Evolutionary conservation across 53 echinoderm and acorn worm species (phyloP).

Genomic region (Patiria pectinifera): DNA sequence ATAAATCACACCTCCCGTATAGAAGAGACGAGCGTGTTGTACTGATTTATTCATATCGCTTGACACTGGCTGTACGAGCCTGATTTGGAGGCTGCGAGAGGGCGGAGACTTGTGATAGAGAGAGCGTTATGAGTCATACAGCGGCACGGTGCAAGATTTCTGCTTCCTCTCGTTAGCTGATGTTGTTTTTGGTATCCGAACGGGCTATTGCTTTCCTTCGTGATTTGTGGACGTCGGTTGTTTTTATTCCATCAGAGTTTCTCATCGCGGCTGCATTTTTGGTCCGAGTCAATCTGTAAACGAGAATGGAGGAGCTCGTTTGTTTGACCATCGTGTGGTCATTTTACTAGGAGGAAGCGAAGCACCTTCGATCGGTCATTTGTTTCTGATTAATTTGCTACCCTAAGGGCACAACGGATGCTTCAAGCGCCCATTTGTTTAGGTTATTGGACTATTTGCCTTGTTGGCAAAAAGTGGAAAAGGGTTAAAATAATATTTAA

Average conservation of each 20-base stretch:
- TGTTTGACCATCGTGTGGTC: too few species aligned
- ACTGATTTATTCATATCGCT: conserved; percentile 36
- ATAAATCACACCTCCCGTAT: conserved; percentile 50
- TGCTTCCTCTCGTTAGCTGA: background rate
- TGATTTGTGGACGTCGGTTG: background rate
- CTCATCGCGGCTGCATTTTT: background rate
- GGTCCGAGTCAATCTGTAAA: too few species aligned
- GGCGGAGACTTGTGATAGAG: conserved; percentile 7
- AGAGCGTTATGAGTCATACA: background rate
- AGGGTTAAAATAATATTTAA: too few species aligned
- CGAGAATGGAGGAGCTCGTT: too few species aligned
- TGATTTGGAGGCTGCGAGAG: conserved; percentile 16
- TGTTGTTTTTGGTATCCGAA: conserved; percentile 1
- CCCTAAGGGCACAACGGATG: too few species aligned
- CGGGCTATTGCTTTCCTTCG: background rate
- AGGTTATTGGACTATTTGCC: too few species aligned
- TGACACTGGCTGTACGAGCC: background rate
- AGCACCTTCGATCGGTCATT: too few species aligned
- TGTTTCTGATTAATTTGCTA: too few species aligned
- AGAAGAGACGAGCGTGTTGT: background rate
- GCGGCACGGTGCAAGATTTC: background rate
- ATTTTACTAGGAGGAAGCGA: too few species aligned
- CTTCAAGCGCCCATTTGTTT: too few species aligned
- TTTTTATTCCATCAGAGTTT: background rate
- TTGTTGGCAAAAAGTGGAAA: too few species aligned